A percentile compares a stretch with the other conserved stretches of the same genome.
phyloP scores from a whole-genome alignment of 1,140 invertebrate genomes.

The Lineus longissimus region DNA sequence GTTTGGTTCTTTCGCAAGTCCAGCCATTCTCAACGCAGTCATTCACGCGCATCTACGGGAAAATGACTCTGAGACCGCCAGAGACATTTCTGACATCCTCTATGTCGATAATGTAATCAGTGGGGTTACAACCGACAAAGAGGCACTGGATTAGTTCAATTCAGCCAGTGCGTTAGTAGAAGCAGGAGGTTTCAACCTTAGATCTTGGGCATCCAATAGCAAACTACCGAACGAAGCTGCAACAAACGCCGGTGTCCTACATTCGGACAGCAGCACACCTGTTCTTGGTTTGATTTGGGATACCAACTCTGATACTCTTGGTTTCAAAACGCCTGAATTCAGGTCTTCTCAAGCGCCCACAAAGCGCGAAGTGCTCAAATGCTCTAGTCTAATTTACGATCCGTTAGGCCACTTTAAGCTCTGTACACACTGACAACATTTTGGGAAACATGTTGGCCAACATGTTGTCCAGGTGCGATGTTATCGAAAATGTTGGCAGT shows the following conservation, averaged over 20 bases:
- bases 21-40: too few relatives aligned
- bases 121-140: not conserved
- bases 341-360: too few relatives aligned
- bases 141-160: not conserved
- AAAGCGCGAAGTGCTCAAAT: too few relatives aligned
- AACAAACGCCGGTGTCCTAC: not conserved
- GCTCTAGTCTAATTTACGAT: too few relatives aligned
- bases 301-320: too few relatives aligned
- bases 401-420: too few relatives aligned
- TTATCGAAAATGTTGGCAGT: too few relatives aligned
- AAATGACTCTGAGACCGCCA: not conserved
- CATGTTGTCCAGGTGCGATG: too few relatives aligned
- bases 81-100: not conserved
- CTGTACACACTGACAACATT: too few relatives aligned
- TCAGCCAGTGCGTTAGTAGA: not conserved
- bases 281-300: constrained; percentile 4
- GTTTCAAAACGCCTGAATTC: too few relatives aligned
- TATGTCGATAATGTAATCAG: not conserved
- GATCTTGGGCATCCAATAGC: not conserved
- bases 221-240: not conserved
- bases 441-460: too few relatives aligned
- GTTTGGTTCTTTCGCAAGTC: too few relatives aligned
- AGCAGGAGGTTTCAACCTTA: not conserved
- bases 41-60: not conserved
- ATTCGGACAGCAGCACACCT: not conserved